phyloP scores from a whole-genome alignment of 2,888 invertebrate species.

The Zeuzera pyrina region DNA sequence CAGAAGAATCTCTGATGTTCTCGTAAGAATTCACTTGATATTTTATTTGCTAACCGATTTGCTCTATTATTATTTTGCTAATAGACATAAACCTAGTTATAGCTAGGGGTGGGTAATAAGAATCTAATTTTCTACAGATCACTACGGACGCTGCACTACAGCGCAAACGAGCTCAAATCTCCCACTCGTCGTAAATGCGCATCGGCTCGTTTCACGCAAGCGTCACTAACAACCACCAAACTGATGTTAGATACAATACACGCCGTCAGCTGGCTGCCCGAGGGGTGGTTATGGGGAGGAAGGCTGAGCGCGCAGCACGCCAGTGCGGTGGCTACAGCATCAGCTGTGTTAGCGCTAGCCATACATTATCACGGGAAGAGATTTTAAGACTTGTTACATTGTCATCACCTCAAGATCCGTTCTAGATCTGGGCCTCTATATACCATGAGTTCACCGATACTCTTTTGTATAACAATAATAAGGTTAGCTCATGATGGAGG shows the following conservation, averaged over 20 bases:
- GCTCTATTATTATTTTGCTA: too few relatives aligned
- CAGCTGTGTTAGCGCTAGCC: constrained; percentile 42
- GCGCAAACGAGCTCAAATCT: constrained; percentile 31
- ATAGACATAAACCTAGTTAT: too few relatives aligned
- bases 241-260: constrained; percentile 79
- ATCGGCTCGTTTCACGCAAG: constrained; percentile 43
- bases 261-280: constrained; percentile 85
- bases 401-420: too few relatives aligned
- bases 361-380: constrained; percentile 49
- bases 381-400: too few relatives aligned
- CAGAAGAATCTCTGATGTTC: too few relatives aligned
- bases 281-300: constrained; percentile 86
- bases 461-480: too few relatives aligned
- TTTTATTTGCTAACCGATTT: too few relatives aligned
- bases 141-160: constrained; percentile 38
- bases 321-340: constrained; percentile 38
- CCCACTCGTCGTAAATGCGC: constrained; percentile 39
- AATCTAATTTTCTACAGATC: constrained; percentile 31
- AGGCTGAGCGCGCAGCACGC: constrained; percentile 56
- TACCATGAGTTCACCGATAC: too few relatives aligned
- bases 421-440: too few relatives aligned
- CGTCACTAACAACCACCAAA: constrained; percentile 47
- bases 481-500: too few relatives aligned
- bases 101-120: not conserved
- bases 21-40: too few relatives aligned